These are phyloP conservation scores for Lophotis ruficrista DNA, from an alignment of 2,113 vertebrate genomes.

Conservation along the genomic window DNA sequence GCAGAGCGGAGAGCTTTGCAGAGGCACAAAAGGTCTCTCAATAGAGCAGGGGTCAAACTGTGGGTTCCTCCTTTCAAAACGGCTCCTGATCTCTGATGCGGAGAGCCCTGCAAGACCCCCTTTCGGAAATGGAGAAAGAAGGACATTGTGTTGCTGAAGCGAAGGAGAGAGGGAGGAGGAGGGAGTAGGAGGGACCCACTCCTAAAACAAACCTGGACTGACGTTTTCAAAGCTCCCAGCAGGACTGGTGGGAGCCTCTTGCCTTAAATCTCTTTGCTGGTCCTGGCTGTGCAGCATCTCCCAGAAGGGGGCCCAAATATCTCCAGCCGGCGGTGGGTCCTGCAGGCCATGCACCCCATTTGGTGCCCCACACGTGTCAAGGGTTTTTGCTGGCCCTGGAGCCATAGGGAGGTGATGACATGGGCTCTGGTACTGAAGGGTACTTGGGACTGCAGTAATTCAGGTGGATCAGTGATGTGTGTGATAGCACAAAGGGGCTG, in stretches of 20 bases:
- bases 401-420: not conserved
- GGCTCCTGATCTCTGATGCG: conserved; percentile 25
- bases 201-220: not conserved
- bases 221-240: not conserved
- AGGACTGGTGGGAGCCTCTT: not conserved
- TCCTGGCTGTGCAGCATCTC: not conserved
- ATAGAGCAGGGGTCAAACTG: conserved; percentile 20
- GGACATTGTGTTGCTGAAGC: not conserved
- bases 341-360: not conserved
- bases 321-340: not conserved
- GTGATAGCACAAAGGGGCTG: not conserved
- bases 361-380: fast-evolving
- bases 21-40: conserved; percentile 53
- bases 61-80: not conserved
- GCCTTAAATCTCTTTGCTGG: not conserved
- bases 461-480: too few species aligned
- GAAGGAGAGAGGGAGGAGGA: not conserved
- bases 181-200: not conserved
- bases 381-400: not conserved
- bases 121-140: not conserved
- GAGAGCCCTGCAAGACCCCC: not conserved
- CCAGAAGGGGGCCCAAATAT: not conserved
- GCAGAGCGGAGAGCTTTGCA: not conserved
- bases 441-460: not conserved
- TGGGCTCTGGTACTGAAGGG: not conserved